A percentile compares a stretch with the other conserved stretches of the same genome.
Evolutionary conservation across 2,888 invertebrate species (phyloP).

Genomic region (Chaetoderma sp.): DNA sequence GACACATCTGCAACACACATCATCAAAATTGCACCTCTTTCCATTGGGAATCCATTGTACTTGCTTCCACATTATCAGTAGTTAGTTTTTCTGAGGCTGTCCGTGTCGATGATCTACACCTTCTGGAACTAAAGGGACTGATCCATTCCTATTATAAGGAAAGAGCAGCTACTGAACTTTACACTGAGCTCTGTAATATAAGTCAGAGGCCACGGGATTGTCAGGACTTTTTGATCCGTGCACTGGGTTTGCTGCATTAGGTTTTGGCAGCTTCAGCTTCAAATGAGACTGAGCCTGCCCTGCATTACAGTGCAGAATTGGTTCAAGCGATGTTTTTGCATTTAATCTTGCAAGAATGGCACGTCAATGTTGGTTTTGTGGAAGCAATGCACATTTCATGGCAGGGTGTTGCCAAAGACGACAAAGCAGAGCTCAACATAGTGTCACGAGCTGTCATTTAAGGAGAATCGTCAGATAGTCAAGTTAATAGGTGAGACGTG

Average conservation of each 20-base stretch:
- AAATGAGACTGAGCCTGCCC: not conserved
- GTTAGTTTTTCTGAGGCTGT: too few relatives aligned
- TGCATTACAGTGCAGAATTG: not conserved
- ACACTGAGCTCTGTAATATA: conserved; percentile 7
- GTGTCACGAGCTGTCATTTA: not conserved
- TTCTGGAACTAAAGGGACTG: too few relatives aligned
- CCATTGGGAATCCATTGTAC: too few relatives aligned
- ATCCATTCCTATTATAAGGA: conserved; percentile 12
- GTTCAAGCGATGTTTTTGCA: not conserved
- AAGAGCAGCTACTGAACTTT: conserved; percentile 15
- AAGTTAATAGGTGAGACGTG: conserved; percentile 13
- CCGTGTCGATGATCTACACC: too few relatives aligned
- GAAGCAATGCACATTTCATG: too few relatives aligned
- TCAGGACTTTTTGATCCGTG: conserved; percentile 10
- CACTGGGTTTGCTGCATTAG: not conserved
- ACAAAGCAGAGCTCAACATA: not conserved
- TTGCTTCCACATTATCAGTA: too few relatives aligned
- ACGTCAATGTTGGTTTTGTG: too few relatives aligned
- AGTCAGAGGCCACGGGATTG: not conserved
- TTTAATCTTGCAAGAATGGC: not conserved
- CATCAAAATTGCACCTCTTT: too few relatives aligned
- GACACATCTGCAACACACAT: too few relatives aligned
- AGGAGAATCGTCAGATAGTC: not conserved
- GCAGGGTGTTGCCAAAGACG: too few relatives aligned
- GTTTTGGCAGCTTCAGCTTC: conserved; percentile 6